Conservation (phyloP, 2,888 invertebrate species). For the Drosophila affinis region DNA sequence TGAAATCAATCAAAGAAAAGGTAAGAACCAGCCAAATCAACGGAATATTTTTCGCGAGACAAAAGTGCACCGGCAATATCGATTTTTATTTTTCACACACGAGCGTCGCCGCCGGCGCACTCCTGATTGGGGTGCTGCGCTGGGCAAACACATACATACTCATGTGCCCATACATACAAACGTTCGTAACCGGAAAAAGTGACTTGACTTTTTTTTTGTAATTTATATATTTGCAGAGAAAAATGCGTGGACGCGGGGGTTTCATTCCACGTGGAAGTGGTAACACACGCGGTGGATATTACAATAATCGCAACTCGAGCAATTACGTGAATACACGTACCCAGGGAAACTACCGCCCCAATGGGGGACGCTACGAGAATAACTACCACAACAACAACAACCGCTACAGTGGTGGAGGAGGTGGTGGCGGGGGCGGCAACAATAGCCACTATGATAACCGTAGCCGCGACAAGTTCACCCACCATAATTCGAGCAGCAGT, state of each 20-base stretch:
- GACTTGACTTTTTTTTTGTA: too few relatives aligned
- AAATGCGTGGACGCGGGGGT: constrained; percentile 79
- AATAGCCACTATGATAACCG: constrained; percentile 69
- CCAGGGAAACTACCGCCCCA: constrained; percentile 78
- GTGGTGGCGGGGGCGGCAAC: constrained; percentile 48
- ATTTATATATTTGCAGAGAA: background rate
- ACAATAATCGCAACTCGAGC: constrained; percentile 73
- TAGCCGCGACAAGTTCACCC: constrained; percentile 69
- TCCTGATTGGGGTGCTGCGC: constrained; percentile 8
- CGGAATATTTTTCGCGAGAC: background rate
- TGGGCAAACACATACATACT: background rate
- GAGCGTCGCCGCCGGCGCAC: constrained; percentile 1
- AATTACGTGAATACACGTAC: constrained; percentile 80
- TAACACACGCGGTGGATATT: constrained; percentile 72
- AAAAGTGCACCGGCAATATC: constrained; percentile 9
- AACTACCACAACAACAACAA: constrained; percentile 70
- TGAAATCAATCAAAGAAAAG: background rate
- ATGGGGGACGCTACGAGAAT: constrained; percentile 74
- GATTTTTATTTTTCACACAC: constrained; percentile 1
- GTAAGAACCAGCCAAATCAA: background rate
- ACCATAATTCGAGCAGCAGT: constrained; percentile 68
- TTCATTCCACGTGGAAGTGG: constrained; percentile 77
- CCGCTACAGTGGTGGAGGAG: constrained; percentile 61
- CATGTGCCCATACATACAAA: background rate
- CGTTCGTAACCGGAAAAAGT: background rate